Evolutionary conservation across 2,113 vertebrate species (phyloP).

Genomic region (Cavia aperea): DNA sequence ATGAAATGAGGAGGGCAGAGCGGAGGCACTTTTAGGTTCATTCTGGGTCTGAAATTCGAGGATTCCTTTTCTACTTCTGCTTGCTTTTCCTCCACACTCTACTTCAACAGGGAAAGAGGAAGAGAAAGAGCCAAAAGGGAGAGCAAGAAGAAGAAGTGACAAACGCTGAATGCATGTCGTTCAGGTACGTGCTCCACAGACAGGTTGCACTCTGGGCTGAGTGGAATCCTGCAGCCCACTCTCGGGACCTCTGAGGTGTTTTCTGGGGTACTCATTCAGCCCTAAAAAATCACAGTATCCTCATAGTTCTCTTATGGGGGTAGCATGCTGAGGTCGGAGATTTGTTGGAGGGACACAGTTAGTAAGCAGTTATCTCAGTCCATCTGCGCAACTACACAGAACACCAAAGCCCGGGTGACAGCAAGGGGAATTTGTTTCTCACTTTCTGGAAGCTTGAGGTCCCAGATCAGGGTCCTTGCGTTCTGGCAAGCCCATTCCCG

Average conservation of each 20-base stretch:
- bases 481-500: not conserved
- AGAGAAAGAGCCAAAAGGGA: not conserved
- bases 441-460: not conserved
- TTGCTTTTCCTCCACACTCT: not conserved
- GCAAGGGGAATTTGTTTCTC: no score
- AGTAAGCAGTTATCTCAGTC: not conserved
- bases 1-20: not conserved
- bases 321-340: not conserved
- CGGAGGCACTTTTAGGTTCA: not conserved
- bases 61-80: not conserved
- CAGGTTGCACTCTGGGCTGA: not conserved
- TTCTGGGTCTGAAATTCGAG: not conserved
- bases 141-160: not conserved
- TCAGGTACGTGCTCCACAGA: not conserved
- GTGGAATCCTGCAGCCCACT: no score
- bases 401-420: not conserved
- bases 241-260: no score
- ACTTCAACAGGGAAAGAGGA: not conserved
- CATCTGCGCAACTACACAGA: not conserved
- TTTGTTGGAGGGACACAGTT: not conserved
- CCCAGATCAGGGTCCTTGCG: not conserved
- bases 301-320: not conserved
- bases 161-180: not conserved
- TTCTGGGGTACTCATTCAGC: not conserved
- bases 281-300: not conserved